Percentiles rank a stretch among this genome's conserved stretches.
Conservation (phyloP, 2,113 vertebrate species). For the Zonotrichia leucophrys region DNA sequence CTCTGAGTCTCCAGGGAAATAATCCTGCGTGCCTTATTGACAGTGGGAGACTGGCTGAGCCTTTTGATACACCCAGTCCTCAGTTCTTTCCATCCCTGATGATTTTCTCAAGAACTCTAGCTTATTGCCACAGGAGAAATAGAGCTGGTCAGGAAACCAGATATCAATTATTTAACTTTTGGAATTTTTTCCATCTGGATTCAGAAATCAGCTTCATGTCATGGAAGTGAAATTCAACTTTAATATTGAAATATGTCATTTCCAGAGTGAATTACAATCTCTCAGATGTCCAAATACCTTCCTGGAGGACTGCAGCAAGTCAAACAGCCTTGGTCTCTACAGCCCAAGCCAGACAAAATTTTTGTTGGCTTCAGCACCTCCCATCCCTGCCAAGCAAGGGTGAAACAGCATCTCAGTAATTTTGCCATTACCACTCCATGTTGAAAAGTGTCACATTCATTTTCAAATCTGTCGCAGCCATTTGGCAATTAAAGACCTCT, state of each 20-base stretch:
- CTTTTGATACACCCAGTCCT: background rate
- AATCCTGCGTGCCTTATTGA: background rate
- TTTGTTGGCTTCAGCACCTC: background rate
- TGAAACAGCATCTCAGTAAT: constrained; percentile 7
- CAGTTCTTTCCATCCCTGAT: background rate
- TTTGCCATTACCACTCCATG: background rate
- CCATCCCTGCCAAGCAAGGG: background rate
- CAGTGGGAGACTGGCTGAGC: background rate
- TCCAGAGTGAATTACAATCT: background rate
- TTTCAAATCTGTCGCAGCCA: background rate
- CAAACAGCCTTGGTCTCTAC: background rate
- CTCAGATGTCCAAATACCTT: constrained; percentile 23
- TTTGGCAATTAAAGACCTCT: background rate
- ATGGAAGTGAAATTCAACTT: constrained; percentile 43
- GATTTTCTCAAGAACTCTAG: constrained; percentile 25
- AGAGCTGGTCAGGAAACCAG: constrained; percentile 46
- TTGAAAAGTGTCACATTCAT: background rate
- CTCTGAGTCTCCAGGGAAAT: constrained; percentile 13
- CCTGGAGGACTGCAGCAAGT: background rate
- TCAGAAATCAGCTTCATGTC: constrained; percentile 19
- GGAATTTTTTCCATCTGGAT: constrained; percentile 55
- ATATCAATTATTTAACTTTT: constrained; percentile 8
- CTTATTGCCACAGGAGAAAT: constrained; percentile 3
- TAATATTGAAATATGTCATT: constrained; percentile 34
- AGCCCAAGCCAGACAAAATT: background rate